A percentile compares a stretch with the other conserved stretches of the same genome.
Conservation (phyloP, 1,140 invertebrate genomes). For the Drosophila lacteicornis region DNA sequence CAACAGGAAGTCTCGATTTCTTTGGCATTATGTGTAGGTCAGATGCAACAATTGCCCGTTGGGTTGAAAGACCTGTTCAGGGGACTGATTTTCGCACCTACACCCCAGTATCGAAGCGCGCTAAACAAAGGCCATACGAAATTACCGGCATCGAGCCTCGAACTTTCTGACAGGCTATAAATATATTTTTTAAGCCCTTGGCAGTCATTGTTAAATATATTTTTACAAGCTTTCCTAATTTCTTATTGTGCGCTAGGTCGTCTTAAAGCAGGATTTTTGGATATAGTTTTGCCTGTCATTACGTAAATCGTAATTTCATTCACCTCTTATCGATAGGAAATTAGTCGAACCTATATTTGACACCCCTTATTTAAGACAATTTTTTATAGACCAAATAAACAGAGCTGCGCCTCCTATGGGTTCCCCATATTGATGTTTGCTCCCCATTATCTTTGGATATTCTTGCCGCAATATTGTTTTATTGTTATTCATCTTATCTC, state of each 20-base stretch:
- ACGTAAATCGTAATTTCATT: not conserved
- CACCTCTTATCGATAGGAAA: not conserved
- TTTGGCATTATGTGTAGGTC: slow-evolving; percentile 55
- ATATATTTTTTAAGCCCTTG: not conserved
- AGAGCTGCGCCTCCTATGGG: not conserved
- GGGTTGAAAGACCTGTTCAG: slow-evolving; percentile 58
- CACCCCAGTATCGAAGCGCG: not conserved
- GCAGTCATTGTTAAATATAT: not conserved
- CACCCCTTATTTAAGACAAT: too few relatives aligned
- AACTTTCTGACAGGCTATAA: not conserved
- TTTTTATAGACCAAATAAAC: not conserved
- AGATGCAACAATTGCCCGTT: slow-evolving; percentile 4
- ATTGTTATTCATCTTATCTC: not conserved
- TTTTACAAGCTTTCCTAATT: too few relatives aligned
- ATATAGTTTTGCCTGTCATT: not conserved
- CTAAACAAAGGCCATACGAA: slow-evolving; percentile 9
- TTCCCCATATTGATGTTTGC: not conserved
- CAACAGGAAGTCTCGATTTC: slow-evolving; percentile 76
- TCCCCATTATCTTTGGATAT: not conserved
- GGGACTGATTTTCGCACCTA: slow-evolving; percentile 1
- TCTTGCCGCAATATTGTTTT: slow-evolving; percentile 1
- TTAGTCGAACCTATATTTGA: not conserved
- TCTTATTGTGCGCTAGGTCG: too few relatives aligned
- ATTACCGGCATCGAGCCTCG: not conserved
- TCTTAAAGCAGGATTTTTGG: not conserved